A percentile compares a stretch with the other conserved stretches of the same genome.
Evolutionary conservation across 2,888 invertebrate species (phyloP).

Genomic region (Drosophila helvetica): DNA sequence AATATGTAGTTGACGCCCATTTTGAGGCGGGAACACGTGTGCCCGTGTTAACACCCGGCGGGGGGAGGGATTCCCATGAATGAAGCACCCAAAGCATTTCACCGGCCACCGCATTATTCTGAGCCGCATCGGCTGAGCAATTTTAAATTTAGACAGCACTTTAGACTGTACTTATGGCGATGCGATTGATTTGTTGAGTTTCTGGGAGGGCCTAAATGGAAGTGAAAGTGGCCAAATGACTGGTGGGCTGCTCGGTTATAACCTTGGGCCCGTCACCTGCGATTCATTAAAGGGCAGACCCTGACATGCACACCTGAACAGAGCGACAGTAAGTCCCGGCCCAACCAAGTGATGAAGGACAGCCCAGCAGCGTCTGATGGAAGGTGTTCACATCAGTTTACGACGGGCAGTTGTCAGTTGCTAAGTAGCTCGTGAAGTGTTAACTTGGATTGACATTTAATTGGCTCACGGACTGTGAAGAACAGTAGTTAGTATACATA

Average conservation of each 20-base stretch:
- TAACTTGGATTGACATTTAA: slow-evolving; percentile 1
- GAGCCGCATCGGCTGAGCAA: slow-evolving; percentile 8
- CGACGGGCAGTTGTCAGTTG: not conserved
- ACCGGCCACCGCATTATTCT: slow-evolving; percentile 36
- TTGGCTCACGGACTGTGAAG: not conserved
- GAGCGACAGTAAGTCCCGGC: slow-evolving; percentile 10
- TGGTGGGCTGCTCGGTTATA: slow-evolving; percentile 15
- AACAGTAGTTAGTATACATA: too few species aligned
- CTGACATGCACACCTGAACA: slow-evolving; percentile 24
- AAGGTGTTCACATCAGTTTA: too few species aligned
- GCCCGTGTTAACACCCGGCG: slow-evolving; percentile 11
- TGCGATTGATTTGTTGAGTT: slow-evolving; percentile 67
- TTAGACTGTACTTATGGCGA: slow-evolving; percentile 37
- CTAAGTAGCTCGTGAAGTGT: not conserved
- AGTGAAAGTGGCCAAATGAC: slow-evolving; percentile 60
- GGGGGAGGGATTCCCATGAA: slow-evolving; percentile 3
- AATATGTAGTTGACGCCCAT: slow-evolving; percentile 79
- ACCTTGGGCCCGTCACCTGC: slow-evolving; percentile 56
- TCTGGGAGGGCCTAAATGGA: slow-evolving; percentile 50
- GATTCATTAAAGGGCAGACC: slow-evolving; percentile 52
- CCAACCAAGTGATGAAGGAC: too few species aligned
- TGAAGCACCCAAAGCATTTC: slow-evolving; percentile 10
- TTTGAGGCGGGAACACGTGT: slow-evolving; percentile 45
- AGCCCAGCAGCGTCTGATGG: too few species aligned
- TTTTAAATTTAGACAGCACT: slow-evolving; percentile 46